Base-by-base conservation (phyloP, 1,140 invertebrate species). In the Mamestra configurata region DNA sequence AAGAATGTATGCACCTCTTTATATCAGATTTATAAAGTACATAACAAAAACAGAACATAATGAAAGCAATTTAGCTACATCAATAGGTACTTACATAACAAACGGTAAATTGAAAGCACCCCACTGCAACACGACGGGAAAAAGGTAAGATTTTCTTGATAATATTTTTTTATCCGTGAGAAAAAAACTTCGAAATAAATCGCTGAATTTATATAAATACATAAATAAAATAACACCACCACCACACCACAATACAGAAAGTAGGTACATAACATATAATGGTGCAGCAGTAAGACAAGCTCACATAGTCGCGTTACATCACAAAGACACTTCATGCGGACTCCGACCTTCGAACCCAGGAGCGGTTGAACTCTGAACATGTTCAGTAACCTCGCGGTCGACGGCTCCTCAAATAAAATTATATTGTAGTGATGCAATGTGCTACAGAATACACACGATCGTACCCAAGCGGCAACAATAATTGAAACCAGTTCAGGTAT, bases 321-420 rank as follows among this genome's bases (percentile, higher is more conserved):
- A 91, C 88, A 88, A 89, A 86, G 84, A 82, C 83, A 79, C 81
- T 82, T 64, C 46, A 82, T 53, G 61, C 85, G 90, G 84, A 81
- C 87, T 88, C 79, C 84, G 89, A 93, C 90, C 91, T 88, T 89
- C 79, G 88, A 85, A 88, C 86, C 87, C 84, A 78, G 84, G 72
- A 84, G 88, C 84, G 87, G 86, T 89, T 91, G 89, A 92, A 91
- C 89, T 84, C 82, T 71, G 53, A 55, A 78, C 76, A 78, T 84
- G 85, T 87, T 77, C 86, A 84, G 70, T 84, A 80, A 86, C 85
- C 85, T 86, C 81, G 79, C 82, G 84, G 84, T 85, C 84, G 80
- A 83, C 78, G 84, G 18, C 82, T 75, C 80, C n/a, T 71, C 53
- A 59, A 83, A 76, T 77, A 40, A 72, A 81, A 72, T 85, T 81